A percentile compares a stretch with the other conserved stretches of the same genome.
These are phyloP conservation scores for Syrphus vitripennis DNA, from an alignment of 2,888 invertebrate genomes.

Conservation along the genomic window DNA sequence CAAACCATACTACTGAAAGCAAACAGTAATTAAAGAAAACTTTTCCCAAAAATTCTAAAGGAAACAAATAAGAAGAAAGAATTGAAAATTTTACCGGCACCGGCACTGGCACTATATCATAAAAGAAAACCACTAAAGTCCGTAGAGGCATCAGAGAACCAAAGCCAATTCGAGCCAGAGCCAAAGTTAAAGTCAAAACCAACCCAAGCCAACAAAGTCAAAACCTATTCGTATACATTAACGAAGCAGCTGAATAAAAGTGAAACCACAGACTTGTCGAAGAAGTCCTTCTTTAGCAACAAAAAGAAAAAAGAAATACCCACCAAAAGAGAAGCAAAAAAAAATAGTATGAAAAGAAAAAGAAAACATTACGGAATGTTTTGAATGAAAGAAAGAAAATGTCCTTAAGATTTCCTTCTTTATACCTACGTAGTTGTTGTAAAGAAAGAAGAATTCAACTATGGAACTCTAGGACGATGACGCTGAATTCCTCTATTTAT, in stretches of 20 bases:
- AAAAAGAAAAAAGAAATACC: neutral
- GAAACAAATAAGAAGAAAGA: conserved; percentile 1
- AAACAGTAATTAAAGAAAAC: conserved; percentile 69
- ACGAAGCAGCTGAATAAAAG: conserved; percentile 30
- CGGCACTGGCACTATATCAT: conserved; percentile 44
- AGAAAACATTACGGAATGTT: conserved; percentile 45
- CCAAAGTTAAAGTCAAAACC: conserved; percentile 11
- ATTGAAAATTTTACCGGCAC: conserved; percentile 38
- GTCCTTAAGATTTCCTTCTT: conserved; percentile 62
- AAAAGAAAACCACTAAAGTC: conserved; percentile 56
- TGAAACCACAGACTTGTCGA: conserved; percentile 50
- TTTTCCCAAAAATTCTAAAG: conserved; percentile 29
- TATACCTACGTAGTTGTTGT: no score
- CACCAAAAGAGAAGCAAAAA: neutral
- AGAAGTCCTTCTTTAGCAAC: conserved; percentile 46
- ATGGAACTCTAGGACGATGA: conserved; percentile 26
- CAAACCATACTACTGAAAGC: conserved; percentile 60
- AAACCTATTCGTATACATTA: conserved; percentile 35
- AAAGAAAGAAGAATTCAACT: conserved; percentile 27
- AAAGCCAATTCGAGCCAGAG: neutral
- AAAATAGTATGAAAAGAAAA: neutral
- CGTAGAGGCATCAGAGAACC: conserved; percentile 25
- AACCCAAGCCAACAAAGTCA: conserved; percentile 47
- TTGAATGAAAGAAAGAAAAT: conserved; percentile 53
- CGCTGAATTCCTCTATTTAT: conserved; percentile 59